phyloP scores from a whole-genome alignment of 2,888 invertebrate genomes.

The Diploptera punctata region DNA sequence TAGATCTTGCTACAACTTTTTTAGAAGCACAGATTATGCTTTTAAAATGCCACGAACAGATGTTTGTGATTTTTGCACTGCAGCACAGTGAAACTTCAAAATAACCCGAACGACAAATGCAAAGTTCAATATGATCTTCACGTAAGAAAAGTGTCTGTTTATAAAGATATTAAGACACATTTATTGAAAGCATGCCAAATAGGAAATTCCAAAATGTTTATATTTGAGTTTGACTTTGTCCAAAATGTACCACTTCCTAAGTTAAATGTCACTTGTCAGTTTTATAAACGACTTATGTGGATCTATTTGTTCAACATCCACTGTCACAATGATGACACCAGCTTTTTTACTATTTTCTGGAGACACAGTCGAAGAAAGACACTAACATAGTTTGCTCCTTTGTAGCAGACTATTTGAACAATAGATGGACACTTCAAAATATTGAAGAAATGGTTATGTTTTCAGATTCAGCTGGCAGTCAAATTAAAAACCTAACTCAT shows the following conservation, averaged over 20 bases:
- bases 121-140: too few species aligned
- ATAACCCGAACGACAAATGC: too few species aligned
- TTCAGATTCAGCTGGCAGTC: too few species aligned
- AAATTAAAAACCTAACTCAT: too few species aligned
- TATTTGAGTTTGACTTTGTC: constrained; percentile 5
- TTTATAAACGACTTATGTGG: background rate
- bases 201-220: constrained; percentile 1
- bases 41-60: constrained; percentile 2
- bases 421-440: background rate
- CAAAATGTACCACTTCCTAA: background rate
- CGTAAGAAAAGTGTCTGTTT: constrained; percentile 1
- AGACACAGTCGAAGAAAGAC: background rate
- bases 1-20: constrained; percentile 10
- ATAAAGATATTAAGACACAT: constrained; percentile 1
- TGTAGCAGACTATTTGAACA: background rate
- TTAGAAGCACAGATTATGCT: too few species aligned
- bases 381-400: constrained; percentile 8
- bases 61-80: constrained; percentile 9
- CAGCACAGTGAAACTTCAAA: too few species aligned
- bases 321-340: too few species aligned
- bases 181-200: constrained; percentile 5
- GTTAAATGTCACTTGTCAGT: background rate
- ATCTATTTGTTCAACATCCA: too few species aligned
- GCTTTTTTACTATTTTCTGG: constrained; percentile 9
- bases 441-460: background rate